These are phyloP conservation scores for Passer domesticus DNA, from an alignment of 2,113 vertebrate species.

Conservation along the genomic window DNA sequence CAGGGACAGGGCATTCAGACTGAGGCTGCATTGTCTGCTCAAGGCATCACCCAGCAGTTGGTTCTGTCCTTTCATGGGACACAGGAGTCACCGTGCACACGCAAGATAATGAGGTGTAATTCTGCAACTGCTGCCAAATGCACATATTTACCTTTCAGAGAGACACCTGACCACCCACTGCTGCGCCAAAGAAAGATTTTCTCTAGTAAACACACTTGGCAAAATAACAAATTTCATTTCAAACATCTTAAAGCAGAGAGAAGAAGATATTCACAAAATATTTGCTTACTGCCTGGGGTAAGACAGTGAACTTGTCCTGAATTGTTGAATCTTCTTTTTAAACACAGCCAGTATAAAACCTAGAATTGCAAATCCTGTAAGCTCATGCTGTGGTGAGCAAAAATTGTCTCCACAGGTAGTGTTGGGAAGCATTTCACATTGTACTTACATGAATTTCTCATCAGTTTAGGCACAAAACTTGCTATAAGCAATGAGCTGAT, in stretches of 20 bases:
- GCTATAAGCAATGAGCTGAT: background rate
- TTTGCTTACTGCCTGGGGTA: background rate
- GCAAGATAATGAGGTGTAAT: background rate
- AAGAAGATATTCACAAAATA: background rate
- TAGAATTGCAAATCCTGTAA: background rate
- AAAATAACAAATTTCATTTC: background rate
- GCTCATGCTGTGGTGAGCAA: background rate
- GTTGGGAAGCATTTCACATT: background rate
- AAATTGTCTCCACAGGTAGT: background rate
- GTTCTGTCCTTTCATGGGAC: background rate
- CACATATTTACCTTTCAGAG: background rate
- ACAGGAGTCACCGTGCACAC: background rate
- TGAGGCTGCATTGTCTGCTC: background rate
- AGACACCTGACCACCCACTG: background rate
- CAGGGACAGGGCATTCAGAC: background rate
- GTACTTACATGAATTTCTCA: background rate
- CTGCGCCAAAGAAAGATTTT: background rate
- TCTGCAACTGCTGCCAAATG: background rate
- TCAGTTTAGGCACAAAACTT: background rate
- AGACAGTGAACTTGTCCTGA: background rate
- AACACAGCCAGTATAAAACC: background rate
- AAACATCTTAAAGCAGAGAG: background rate
- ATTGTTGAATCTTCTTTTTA: background rate
- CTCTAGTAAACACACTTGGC: background rate
- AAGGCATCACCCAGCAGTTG: background rate